Percentiles rank a stretch among this genome's conserved stretches.
phyloP scores from a whole-genome alignment of 2,888 invertebrate genomes.

The Peribatodes rhomboidaria region DNA sequence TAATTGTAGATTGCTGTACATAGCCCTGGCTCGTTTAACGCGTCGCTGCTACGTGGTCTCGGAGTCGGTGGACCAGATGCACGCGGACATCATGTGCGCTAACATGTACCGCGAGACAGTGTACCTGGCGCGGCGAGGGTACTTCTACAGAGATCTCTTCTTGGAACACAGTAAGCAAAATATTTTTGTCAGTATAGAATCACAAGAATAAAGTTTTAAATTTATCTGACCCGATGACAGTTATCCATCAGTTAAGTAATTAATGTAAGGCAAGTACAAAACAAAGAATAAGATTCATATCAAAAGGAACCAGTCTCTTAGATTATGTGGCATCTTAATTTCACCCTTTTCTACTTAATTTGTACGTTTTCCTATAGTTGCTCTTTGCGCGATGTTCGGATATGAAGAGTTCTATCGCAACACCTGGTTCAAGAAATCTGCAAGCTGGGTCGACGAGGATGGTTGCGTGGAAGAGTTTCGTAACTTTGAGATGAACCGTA shows the following conservation, averaged over 20 bases:
- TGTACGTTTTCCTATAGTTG: conserved; percentile 45
- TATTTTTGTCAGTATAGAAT: no score
- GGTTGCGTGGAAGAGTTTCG: conserved; percentile 55
- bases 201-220: no score
- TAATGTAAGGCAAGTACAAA: no score
- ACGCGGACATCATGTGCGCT: conserved; percentile 39
- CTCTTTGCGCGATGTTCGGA: conserved; percentile 50
- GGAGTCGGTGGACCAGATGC: conserved; percentile 26
- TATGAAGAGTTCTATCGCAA: conserved; percentile 53
- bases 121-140: conserved; percentile 39
- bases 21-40: conserved; percentile 11
- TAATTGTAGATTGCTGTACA: conserved; percentile 22
- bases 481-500: conserved; percentile 45
- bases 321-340: neutral
- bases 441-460: conserved; percentile 55
- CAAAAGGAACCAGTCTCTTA: no score
- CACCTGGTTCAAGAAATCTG: conserved; percentile 47
- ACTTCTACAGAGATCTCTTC: conserved; percentile 40
- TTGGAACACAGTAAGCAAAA: conserved; percentile 42
- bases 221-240: no score
- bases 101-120: conserved; percentile 39
- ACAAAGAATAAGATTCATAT: no score
- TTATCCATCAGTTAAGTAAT: no score
- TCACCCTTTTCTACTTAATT: neutral
- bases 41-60: conserved; percentile 37